These are phyloP conservation scores for Orientallactaga sibirica DNA, from an alignment of 2,797 vertebrate species.

Conservation along the genomic window DNA sequence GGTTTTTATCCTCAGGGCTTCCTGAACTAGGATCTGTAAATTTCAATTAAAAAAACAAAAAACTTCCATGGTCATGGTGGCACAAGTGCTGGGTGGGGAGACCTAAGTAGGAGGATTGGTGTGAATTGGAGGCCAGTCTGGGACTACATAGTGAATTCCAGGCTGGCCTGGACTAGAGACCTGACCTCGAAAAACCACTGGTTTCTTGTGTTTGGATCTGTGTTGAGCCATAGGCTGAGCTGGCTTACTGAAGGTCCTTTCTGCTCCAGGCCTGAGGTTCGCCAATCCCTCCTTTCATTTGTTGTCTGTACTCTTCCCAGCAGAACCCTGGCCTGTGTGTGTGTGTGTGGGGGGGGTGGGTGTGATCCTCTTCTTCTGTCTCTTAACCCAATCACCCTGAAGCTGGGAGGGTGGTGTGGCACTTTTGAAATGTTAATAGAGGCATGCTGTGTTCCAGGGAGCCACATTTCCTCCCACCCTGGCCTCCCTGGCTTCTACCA, in stretches of 20 bases:
- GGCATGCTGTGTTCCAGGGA: background rate
- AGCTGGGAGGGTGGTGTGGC: background rate
- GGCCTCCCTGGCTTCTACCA: background rate
- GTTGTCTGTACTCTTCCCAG: background rate
- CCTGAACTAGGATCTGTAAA: background rate
- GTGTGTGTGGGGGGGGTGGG: too few relatives aligned
- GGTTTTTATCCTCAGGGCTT: too few relatives aligned
- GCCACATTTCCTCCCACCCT: slow-evolving; percentile 32
- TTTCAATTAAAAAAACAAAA: background rate
- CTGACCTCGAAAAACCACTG: too few relatives aligned
- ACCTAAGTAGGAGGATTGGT: too few relatives aligned
- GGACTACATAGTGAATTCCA: too few relatives aligned
- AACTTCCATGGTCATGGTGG: too few relatives aligned
- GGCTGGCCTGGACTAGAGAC: too few relatives aligned
- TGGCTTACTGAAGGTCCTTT: background rate
- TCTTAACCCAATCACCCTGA: too few relatives aligned
- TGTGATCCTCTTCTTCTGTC: too few relatives aligned
- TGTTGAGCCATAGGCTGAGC: background rate
- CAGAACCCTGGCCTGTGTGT: background rate
- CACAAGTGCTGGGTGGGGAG: too few relatives aligned
- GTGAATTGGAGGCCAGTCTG: too few relatives aligned
- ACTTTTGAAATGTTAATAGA: slow-evolving; percentile 67
- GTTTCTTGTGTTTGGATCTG: too few relatives aligned
- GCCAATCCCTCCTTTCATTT: background rate
- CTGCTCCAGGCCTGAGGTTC: background rate